A percentile compares a stretch with the other conserved stretches of the same genome.
Conservation (phyloP, 2,797 vertebrate genomes). For the Microctenopoma stevenorrisi region DNA sequence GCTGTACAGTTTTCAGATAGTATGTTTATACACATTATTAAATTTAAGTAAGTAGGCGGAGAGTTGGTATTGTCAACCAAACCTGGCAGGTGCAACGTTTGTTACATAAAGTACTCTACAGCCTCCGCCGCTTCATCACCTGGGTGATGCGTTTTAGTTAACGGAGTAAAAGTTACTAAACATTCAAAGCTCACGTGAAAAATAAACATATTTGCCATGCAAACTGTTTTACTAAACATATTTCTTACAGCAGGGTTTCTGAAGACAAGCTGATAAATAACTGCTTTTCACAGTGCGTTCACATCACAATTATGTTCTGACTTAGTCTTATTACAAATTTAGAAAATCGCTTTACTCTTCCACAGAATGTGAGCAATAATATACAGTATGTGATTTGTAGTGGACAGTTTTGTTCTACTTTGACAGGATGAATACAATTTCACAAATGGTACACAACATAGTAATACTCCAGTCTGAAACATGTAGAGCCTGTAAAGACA, state of each 20-base stretch:
- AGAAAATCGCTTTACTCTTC: too few relatives aligned
- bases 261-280: too few relatives aligned
- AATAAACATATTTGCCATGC: neutral
- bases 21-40: slow-evolving; percentile 45
- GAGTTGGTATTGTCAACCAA: slow-evolving; percentile 34
- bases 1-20: slow-evolving; percentile 43
- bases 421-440: neutral
- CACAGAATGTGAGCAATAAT: too few relatives aligned
- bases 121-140: too few relatives aligned
- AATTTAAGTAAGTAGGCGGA: slow-evolving; percentile 47
- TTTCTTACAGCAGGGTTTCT: too few relatives aligned
- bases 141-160: too few relatives aligned
- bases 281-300: too few relatives aligned
- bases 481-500: neutral
- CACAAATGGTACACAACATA: neutral
- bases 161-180: neutral
- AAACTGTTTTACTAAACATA: too few relatives aligned
- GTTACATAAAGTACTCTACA: neutral
- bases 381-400: too few relatives aligned
- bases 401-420: neutral
- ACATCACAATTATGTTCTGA: too few relatives aligned
- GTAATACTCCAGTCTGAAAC: neutral
- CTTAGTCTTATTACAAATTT: too few relatives aligned
- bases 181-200: neutral
- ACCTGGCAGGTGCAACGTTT: slow-evolving; percentile 42